phyloP scores from a whole-genome alignment of 2,797 vertebrate species.

The Mormyrus hasselquistii region DNA sequence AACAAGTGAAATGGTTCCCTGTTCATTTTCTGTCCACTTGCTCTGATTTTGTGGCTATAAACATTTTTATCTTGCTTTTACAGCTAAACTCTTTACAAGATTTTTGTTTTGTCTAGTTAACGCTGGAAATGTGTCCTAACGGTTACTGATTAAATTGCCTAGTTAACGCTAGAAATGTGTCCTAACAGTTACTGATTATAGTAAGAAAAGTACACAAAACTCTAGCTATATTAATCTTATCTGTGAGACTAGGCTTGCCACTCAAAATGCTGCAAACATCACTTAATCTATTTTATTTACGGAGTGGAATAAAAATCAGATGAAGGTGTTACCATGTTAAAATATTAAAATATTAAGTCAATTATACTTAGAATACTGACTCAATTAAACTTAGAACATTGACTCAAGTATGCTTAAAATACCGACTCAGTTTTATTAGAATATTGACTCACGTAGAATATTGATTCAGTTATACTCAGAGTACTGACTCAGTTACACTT shows the following conservation, averaged over 20 bases:
- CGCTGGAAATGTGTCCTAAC: background rate
- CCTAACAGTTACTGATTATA: background rate
- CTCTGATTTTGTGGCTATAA: constrained; percentile 28
- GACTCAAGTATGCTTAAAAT: background rate
- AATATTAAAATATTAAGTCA: background rate
- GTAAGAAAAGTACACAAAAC: background rate
- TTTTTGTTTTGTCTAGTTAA: constrained; percentile 30
- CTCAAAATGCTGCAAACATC: background rate
- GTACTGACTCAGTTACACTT: background rate
- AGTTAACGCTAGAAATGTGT: background rate
- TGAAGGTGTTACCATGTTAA: background rate
- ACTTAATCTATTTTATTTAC: background rate
- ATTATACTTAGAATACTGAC: background rate
- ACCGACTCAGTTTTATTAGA: too few species aligned
- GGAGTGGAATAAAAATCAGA: background rate
- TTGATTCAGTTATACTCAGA: background rate
- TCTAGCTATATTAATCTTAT: background rate
- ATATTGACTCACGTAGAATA: background rate
- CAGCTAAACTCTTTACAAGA: background rate
- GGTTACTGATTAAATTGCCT: background rate
- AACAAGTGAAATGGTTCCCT: background rate
- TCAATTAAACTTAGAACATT: background rate
- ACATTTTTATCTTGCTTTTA: constrained; percentile 15
- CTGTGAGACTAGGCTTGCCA: background rate
- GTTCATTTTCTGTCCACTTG: constrained; percentile 29